Base-by-base conservation (phyloP, 2,113 vertebrate species). In the Gadus macrocephalus region DNA sequence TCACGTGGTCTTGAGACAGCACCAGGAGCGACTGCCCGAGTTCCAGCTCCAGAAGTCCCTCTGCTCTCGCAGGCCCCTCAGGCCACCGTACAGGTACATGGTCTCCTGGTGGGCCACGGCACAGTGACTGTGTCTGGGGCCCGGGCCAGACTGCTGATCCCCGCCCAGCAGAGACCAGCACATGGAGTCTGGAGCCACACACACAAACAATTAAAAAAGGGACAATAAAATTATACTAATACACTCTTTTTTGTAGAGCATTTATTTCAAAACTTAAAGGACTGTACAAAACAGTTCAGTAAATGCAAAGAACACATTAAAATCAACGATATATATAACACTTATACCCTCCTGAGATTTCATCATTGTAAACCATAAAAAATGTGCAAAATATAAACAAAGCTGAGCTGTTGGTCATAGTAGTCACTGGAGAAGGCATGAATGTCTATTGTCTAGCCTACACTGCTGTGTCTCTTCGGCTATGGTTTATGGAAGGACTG, bases 21-120 rank as follows among this genome's bases (percentile, higher is more conserved):
- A 91, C 93, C 94, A 96, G n/a, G 67, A 85, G 64, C 84, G 78
- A 81, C 63, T 89, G 69, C 28, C 56, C 11, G 89, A 90, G 69
- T 87, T 91, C 93, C 94, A 96, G 70, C 68, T 93, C 95, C 94
- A 95, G 72, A 97, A 87, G 84, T 96, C 94, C 49, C 86, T 94
- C 85, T 94, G 94, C 78, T 97, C 94, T 3, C 72, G 85, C 62
- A 97, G 80, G 31, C 92, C 91, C 73, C 89, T 89, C 82, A 95
- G 72, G 4, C 95, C 95, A 38, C 94, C 94, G 0, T 92, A 95
- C 78, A 96, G 82, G 81, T 93, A 96, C 94, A 95, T 94, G 78
- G 81, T 87, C 0, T 83, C 80, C n/a, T 70, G 84, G 77, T 93
- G 83, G 75, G 90, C 82, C 60, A 88, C 77, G 4, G 93, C 92